These are phyloP conservation scores for Drosophila fulvimacula DNA, from an alignment of 2,888 invertebrate genomes.

Conservation along the genomic window DNA sequence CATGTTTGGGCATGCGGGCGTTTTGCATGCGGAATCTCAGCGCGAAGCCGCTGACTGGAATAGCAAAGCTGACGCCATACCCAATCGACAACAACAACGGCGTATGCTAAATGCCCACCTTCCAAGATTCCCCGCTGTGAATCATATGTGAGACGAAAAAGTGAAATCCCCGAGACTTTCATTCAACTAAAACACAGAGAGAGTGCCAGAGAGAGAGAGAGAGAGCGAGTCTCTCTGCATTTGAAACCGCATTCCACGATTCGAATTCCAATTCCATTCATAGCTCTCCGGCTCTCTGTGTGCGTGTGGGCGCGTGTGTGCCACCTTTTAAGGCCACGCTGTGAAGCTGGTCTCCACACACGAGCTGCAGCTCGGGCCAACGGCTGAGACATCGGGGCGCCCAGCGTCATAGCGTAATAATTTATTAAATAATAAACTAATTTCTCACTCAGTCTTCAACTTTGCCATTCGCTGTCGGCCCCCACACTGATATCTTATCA, in stretches of 20 bases:
- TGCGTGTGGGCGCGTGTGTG: conserved; percentile 32
- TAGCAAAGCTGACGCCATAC: conserved; percentile 5
- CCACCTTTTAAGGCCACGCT: conserved; percentile 44
- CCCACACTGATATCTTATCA: neutral
- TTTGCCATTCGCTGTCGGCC: too few relatives aligned
- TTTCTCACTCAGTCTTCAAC: neutral
- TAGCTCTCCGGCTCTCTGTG: conserved; percentile 14
- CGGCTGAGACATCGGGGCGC: conserved; percentile 58
- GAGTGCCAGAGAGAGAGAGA: neutral
- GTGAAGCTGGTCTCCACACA: conserved; percentile 9
- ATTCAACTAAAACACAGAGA: conserved; percentile 46
- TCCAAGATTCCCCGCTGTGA: conserved; percentile 49
- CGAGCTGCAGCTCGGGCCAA: neutral
- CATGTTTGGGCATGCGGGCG: conserved; percentile 38
- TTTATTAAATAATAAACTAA: neutral
- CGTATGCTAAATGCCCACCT: conserved; percentile 21
- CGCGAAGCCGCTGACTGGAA: conserved; percentile 14
- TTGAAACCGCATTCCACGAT: conserved; percentile 28
- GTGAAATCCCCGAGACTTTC: conserved; percentile 48
- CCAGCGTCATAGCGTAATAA: conserved; percentile 16
- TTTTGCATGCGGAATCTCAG: conserved; percentile 36
- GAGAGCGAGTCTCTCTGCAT: neutral
- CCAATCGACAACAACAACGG: neutral
- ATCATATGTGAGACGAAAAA: conserved; percentile 41
- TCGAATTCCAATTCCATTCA: conserved; percentile 56